A percentile compares a stretch with the other conserved stretches of the same genome.
Conservation (phyloP, 2,113 vertebrate genomes). For the Corynorhinus townsendii region DNA sequence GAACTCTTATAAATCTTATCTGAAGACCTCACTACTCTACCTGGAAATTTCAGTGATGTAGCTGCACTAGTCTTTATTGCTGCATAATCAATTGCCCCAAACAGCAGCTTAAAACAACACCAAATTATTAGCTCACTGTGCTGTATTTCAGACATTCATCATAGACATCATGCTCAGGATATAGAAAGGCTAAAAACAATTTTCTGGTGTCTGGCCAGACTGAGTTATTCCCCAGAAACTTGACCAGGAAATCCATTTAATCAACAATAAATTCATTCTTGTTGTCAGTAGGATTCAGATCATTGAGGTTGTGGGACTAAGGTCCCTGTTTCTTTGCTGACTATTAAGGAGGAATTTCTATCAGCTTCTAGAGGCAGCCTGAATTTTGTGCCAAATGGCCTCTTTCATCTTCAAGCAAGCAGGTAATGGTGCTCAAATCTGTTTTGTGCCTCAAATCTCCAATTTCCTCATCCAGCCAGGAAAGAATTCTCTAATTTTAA, state of each 20-base stretch:
- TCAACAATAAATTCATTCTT: neutral
- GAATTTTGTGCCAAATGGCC: neutral
- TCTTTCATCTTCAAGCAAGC: neutral
- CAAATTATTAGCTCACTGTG: neutral
- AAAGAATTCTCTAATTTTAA: neutral
- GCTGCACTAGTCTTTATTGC: neutral
- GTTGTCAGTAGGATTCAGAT: neutral
- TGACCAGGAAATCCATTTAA: neutral
- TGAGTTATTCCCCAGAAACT: neutral
- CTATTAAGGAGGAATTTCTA: neutral
- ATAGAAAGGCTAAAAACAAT: neutral
- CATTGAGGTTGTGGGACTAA: neutral
- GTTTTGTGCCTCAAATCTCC: neutral
- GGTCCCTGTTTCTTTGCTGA: neutral
- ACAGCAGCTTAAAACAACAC: neutral
- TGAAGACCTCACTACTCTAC: neutral
- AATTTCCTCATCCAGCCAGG: neutral
- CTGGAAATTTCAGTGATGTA: neutral
- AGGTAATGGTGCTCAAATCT: neutral
- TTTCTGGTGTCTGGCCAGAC: neutral
- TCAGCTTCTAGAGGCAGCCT: neutral
- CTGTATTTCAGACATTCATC: neutral
- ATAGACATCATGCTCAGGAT: neutral
- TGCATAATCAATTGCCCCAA: neutral
- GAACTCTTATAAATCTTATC: neutral